Conservation (phyloP, 2,888 invertebrate genomes). For the Mantis religiosa region DNA sequence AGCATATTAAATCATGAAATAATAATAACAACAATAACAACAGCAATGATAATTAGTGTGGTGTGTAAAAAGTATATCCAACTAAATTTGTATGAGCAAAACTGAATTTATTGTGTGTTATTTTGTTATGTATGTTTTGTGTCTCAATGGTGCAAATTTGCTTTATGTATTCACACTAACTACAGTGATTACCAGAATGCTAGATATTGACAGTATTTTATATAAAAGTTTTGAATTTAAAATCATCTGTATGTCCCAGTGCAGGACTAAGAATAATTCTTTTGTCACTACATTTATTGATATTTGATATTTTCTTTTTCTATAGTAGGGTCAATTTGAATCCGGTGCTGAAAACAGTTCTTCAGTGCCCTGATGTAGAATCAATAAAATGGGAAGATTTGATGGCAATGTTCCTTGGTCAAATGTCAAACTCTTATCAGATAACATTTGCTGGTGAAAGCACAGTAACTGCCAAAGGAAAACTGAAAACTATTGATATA, state of each 20-base stretch:
- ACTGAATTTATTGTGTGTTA: not conserved
- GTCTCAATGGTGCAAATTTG: not conserved
- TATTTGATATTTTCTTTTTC: conserved; percentile 22
- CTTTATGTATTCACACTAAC: not conserved
- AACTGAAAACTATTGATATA: conserved; percentile 74
- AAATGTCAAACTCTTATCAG: conserved; percentile 70
- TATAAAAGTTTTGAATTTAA: not conserved
- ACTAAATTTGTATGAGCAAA: not conserved
- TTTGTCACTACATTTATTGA: too few species aligned
- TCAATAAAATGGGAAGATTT: conserved; percentile 67
- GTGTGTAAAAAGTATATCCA: not conserved
- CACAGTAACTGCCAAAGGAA: conserved; percentile 54
- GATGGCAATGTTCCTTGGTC: conserved; percentile 57
- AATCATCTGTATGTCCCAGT: not conserved
- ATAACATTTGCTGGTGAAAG: conserved; percentile 42
- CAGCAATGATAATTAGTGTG: too few species aligned
- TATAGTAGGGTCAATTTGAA: conserved; percentile 55
- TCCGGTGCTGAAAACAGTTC: conserved; percentile 47
- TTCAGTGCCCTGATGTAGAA: conserved; percentile 44
- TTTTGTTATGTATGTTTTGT: not conserved
- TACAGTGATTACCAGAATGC: not conserved
- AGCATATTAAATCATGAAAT: too few species aligned
- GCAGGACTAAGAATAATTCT: not conserved
- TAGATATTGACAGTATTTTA: not conserved
- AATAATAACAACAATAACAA: too few species aligned